These are phyloP conservation scores for Gnathonemus longibarbis DNA, from an alignment of 2,113 vertebrate species.

Conservation along the genomic window DNA sequence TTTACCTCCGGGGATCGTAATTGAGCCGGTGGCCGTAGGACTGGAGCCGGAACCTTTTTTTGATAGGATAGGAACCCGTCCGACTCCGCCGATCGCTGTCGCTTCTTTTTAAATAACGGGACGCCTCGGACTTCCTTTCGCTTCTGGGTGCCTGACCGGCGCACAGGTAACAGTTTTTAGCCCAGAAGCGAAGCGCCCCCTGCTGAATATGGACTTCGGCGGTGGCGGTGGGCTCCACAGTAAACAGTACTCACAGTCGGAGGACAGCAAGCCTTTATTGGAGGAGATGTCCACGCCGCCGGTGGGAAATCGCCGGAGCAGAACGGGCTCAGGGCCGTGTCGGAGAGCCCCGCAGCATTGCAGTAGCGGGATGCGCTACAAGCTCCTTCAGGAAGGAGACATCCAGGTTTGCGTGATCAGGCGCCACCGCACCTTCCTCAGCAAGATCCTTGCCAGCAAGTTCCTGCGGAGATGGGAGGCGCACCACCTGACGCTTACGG, in stretches of 20 bases:
- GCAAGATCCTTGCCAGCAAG: constrained; percentile 97
- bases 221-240: constrained; percentile 53
- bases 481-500: constrained; percentile 88
- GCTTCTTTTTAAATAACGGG: constrained; percentile 39
- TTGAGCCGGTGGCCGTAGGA: not conserved
- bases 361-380: constrained; percentile 88
- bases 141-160: constrained; percentile 26
- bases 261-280: constrained; percentile 87
- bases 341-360: constrained; percentile 75
- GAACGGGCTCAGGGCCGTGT: constrained; percentile 78
- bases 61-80: not conserved
- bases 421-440: constrained; percentile 93
- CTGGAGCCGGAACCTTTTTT: not conserved
- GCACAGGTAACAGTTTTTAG: not conserved
- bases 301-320: constrained; percentile 62
- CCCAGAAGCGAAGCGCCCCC: constrained; percentile 9
- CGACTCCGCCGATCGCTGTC: constrained; percentile 43
- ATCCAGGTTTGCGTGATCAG: constrained; percentile 95
- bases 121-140: constrained; percentile 19
- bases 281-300: constrained; percentile 70
- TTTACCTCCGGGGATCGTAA: not conserved
- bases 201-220: constrained; percentile 72
- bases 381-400: constrained; percentile 94
- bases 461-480: constrained; percentile 93
- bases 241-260: constrained; percentile 72